Percentiles rank a stretch among this genome's conserved stretches.
phyloP scores from a whole-genome alignment of 2,888 invertebrate genomes.

The Eupithecia vulgata region DNA sequence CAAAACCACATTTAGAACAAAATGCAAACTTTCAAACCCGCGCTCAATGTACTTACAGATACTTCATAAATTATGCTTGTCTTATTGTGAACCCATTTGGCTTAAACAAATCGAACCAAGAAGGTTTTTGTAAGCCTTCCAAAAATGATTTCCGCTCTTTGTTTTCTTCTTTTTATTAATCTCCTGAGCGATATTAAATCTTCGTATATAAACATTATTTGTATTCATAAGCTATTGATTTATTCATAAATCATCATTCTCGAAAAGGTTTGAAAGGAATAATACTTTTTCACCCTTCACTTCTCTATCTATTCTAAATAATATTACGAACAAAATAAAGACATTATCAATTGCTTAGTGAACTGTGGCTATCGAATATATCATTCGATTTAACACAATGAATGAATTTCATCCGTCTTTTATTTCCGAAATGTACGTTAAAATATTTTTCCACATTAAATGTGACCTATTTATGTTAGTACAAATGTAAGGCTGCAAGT shows the following conservation, averaged over 20 bases:
- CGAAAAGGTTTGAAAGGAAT: background rate
- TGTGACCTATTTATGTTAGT: too few species aligned
- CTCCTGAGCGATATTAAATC: background rate
- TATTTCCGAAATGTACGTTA: background rate
- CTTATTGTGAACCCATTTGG: slow-evolving; percentile 4
- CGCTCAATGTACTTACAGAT: background rate
- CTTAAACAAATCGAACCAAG: slow-evolving; percentile 2
- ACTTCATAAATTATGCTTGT: background rate
- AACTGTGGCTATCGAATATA: background rate
- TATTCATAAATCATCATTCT: background rate
- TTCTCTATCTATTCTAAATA: background rate
- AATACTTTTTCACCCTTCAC: background rate
- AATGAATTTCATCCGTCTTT: background rate
- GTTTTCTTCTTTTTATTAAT: background rate
- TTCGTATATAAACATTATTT: slow-evolving; percentile 2
- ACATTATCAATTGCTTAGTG: background rate
- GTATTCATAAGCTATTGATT: background rate
- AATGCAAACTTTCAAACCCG: background rate
- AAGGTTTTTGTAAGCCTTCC: background rate
- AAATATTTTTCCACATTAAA: background rate
- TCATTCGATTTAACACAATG: background rate
- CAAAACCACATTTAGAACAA: background rate
- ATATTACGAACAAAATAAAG: background rate
- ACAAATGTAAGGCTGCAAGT: background rate
- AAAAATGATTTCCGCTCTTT: background rate